Conservation (phyloP, 2,797 vertebrate genomes). For the Phalanger gymnotis region DNA sequence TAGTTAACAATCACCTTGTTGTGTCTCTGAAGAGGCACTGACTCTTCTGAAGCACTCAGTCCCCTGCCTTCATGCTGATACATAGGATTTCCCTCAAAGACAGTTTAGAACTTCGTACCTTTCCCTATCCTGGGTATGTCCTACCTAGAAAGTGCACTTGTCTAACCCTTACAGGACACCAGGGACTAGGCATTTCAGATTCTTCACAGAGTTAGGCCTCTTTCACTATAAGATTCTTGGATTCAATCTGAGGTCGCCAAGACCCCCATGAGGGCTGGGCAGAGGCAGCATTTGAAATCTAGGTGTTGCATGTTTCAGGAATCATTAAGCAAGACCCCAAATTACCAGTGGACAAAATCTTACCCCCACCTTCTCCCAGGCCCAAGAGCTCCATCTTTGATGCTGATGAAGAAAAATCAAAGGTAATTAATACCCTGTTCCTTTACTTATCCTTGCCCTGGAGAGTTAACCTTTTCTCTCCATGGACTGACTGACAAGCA, state of each 20-base stretch:
- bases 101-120: background rate
- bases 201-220: background rate
- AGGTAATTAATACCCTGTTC: slow-evolving; percentile 80
- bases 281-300: background rate
- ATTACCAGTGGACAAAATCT: slow-evolving; percentile 86
- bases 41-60: background rate
- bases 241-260: background rate
- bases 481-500: background rate
- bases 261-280: background rate
- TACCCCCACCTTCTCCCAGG: slow-evolving; percentile 91
- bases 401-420: slow-evolving; percentile 91
- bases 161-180: background rate
- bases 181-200: background rate
- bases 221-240: background rate
- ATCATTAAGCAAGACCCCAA: slow-evolving; percentile 93
- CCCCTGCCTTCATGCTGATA: background rate
- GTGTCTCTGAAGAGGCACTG: background rate
- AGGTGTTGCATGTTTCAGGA: slow-evolving; percentile 82
- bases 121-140: background rate
- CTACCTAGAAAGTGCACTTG: background rate
- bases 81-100: background rate
- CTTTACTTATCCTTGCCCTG: background rate
- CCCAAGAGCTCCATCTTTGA: slow-evolving; percentile 91
- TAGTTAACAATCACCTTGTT: background rate
- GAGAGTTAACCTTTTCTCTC: background rate